A percentile compares a stretch with the other conserved stretches of the same genome.
phyloP scores from a whole-genome alignment of 2,797 vertebrate species.

The Kryptolebias ocellatus region DNA sequence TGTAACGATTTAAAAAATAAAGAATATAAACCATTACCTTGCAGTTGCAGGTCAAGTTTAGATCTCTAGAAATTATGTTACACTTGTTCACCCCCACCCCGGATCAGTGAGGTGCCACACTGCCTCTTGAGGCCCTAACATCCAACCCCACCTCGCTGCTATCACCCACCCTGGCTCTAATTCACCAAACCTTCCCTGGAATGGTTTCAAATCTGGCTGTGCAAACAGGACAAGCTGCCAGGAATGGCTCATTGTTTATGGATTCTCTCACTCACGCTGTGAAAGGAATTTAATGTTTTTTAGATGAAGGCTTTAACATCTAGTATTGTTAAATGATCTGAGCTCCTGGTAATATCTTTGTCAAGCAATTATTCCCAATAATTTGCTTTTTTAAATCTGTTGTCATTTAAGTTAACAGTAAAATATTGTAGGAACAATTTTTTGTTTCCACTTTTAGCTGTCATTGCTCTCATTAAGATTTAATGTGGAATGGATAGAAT shows the following conservation, averaged over 20 bases:
- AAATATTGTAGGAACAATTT: neutral
- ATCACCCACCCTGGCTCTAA: conserved; percentile 33
- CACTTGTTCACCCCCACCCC: conserved; percentile 9
- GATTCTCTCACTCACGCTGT: conserved; percentile 41
- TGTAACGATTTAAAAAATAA: too few relatives aligned
- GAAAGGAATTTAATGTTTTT: conserved; percentile 53
- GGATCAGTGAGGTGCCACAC: conserved; percentile 32
- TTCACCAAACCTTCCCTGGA: conserved; percentile 45
- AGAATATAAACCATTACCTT: conserved; percentile 5
- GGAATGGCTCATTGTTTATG: conserved; percentile 59
- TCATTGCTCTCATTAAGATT: neutral
- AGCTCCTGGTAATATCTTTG: conserved; percentile 11
- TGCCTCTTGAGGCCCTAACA: conserved; percentile 32
- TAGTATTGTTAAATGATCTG: conserved; percentile 24
- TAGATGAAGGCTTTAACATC: conserved; percentile 44
- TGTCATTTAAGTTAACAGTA: neutral
- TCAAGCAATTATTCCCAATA: conserved; percentile 8
- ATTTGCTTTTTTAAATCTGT: neutral
- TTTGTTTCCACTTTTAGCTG: neutral
- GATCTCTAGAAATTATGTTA: conserved; percentile 24
- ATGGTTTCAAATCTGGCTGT: conserved; percentile 52
- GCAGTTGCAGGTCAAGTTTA: conserved; percentile 32
- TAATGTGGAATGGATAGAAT: neutral
- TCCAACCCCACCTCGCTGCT: conserved; percentile 24
- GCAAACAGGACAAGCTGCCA: conserved; percentile 60